These are phyloP conservation scores for Malurus melanocephalus DNA, from an alignment of 2,113 vertebrate species.

Conservation along the genomic window DNA sequence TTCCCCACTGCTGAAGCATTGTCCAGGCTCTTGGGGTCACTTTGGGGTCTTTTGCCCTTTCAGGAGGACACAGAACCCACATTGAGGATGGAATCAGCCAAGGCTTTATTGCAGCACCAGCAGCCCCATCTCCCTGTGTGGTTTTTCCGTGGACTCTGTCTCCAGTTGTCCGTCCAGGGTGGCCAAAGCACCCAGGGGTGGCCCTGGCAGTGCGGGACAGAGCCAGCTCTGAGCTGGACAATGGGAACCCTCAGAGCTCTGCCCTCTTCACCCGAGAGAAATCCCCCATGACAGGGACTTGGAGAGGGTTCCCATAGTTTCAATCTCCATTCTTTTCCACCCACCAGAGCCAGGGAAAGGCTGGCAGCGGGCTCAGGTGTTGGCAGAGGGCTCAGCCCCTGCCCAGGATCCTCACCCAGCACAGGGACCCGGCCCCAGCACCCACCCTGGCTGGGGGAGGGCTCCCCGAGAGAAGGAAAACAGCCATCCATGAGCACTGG, in stretches of 20 bases:
- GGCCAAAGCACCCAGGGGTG: neutral
- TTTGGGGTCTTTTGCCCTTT: neutral
- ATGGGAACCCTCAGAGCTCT: neutral
- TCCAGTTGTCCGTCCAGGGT: neutral
- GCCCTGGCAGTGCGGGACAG: neutral
- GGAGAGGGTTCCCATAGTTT: neutral
- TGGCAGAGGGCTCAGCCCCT: neutral
- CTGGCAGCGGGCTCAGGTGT: neutral
- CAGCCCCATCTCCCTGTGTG: fast-evolving
- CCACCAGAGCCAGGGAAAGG: neutral
- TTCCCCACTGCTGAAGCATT: neutral
- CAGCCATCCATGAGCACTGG: neutral
- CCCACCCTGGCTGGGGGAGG: neutral
- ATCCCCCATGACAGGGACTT: neutral
- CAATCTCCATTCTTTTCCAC: neutral
- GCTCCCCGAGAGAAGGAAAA: neutral
- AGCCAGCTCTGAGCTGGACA: neutral
- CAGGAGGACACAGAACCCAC: neutral
- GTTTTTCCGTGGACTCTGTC: neutral
- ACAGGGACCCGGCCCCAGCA: fast-evolving
- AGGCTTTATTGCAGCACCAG: neutral
- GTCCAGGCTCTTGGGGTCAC: neutral
- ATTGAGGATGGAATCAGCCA: fast-evolving
- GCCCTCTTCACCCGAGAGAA: neutral
- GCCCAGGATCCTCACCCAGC: neutral